phyloP scores from a whole-genome alignment of 2,113 vertebrate genomes.

The Hydrolagus affinis region DNA sequence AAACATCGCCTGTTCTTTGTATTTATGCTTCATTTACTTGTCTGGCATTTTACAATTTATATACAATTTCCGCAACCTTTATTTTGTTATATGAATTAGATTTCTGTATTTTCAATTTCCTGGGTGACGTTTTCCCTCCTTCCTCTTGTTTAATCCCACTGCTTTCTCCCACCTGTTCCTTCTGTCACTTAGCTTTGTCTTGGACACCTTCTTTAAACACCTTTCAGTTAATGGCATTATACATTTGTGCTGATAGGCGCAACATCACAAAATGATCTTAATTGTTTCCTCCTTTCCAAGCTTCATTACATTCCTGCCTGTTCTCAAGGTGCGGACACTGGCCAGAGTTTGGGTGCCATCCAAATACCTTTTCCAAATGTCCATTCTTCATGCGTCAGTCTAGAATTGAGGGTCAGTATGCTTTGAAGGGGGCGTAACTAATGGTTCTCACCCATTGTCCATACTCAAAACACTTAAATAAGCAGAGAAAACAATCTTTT shows the following conservation, averaged over 20 bases:
- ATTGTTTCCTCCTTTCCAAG: too few relatives aligned
- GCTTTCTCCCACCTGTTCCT: not conserved
- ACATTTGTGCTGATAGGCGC: not conserved
- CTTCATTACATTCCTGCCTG: too few relatives aligned
- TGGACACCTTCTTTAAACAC: not conserved
- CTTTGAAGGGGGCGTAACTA: too few relatives aligned
- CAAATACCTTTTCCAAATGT: too few relatives aligned
- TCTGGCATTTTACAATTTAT: conserved; percentile 14
- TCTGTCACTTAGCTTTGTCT: not conserved
- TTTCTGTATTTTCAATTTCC: not conserved
- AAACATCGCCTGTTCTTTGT: conserved; percentile 1
- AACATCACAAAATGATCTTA: not conserved
- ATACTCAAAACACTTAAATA: too few relatives aligned
- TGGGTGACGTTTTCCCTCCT: not conserved
- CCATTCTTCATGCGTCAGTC: too few relatives aligned
- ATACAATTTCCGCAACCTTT: not conserved
- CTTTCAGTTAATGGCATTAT: not conserved
- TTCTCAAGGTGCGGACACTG: too few relatives aligned
- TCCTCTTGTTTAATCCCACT: not conserved
- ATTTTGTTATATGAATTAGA: not conserved
- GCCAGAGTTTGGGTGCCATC: too few relatives aligned
- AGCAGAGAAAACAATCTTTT: too few relatives aligned
- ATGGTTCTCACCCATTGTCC: too few relatives aligned
- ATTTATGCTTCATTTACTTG: not conserved
- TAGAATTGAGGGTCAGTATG: too few relatives aligned